Evolutionary conservation across 2,113 vertebrate species (phyloP).

Genomic region (Ellobius talpinus): DNA sequence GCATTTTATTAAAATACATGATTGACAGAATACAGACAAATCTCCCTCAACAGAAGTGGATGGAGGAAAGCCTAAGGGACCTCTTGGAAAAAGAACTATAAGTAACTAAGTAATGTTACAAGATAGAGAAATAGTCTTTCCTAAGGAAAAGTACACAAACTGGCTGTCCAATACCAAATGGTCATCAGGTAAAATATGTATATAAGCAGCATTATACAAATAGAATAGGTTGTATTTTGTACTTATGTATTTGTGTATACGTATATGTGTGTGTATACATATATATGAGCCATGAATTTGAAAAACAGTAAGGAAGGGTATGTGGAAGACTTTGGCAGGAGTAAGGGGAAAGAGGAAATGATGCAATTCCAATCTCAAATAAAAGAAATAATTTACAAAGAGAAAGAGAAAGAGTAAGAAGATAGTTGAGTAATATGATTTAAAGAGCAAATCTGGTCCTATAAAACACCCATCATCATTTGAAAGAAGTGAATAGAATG

Average conservation of each 20-base stretch:
- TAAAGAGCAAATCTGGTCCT: neutral
- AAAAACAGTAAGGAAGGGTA: neutral
- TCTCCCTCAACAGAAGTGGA: too few relatives aligned
- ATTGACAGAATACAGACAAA: too few relatives aligned
- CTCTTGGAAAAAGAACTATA: neutral
- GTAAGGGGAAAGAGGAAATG: neutral
- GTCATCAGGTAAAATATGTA: neutral
- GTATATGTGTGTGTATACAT: too few relatives aligned
- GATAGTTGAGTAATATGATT: neutral
- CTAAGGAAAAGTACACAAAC: neutral
- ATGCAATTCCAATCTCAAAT: neutral
- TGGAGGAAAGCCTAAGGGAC: neutral
- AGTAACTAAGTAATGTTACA: neutral
- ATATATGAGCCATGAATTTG: neutral
- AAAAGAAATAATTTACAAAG: neutral
- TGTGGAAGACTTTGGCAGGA: neutral
- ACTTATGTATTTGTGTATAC: neutral
- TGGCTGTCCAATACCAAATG: neutral
- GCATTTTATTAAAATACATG: too few relatives aligned
- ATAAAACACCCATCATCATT: neutral
- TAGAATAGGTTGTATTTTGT: neutral
- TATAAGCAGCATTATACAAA: neutral
- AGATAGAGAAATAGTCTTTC: neutral
- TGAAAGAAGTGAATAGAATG: neutral
- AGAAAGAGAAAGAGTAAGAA: neutral